Base-by-base conservation (phyloP, 2,888 invertebrate species). In the Teinopalpus imperialis region DNA sequence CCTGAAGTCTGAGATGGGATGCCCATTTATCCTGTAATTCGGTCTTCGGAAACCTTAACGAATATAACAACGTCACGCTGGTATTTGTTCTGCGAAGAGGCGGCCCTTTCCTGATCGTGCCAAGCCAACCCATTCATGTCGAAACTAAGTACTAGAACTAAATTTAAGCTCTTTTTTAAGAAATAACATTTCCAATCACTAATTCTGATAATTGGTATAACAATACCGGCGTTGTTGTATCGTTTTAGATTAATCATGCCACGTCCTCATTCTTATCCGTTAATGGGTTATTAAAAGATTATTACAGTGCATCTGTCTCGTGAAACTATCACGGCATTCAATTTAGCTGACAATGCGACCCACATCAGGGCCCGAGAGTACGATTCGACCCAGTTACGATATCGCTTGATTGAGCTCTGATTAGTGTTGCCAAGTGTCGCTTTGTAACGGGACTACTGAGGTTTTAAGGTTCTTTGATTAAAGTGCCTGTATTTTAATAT, bases 321-420 rank as follows among this genome's bases (percentile, higher is more conserved):
- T 7, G 29, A 24, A 9, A 8, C 37, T 47, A 47, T 36, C 47
- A 8, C 36, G 18, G 40, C 18, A 42, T 47, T 32, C 42, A 47
- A 47, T 47, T 37, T 34, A 32, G 27, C 27, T 34, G n/a, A 31
- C 21, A 47, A 42, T 30, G 35, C 24, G 55, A 51, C 54, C 56
- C 44, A 54, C 50, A 49, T 40, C 49, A 53, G 52, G 53, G 56
- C 50, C 34, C 47, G 24, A 45, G 27, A 40, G 27, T 16, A 27
- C 47, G 43, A 42, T 42, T 45, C 49, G 52, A 40, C 51, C 55
- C 51, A 55, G 48, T 56, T 56, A 9, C n/a, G 3, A 35, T 26
- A 12, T 23, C 24, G 30, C 36, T 44, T 42, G 34, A 37, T 37
- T 37, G 26, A 31, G 13, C 8, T 8, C 10, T 37, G 37, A 16